Conservation (phyloP, 2,888 invertebrate species). For the Polydrusus cervinus region DNA sequence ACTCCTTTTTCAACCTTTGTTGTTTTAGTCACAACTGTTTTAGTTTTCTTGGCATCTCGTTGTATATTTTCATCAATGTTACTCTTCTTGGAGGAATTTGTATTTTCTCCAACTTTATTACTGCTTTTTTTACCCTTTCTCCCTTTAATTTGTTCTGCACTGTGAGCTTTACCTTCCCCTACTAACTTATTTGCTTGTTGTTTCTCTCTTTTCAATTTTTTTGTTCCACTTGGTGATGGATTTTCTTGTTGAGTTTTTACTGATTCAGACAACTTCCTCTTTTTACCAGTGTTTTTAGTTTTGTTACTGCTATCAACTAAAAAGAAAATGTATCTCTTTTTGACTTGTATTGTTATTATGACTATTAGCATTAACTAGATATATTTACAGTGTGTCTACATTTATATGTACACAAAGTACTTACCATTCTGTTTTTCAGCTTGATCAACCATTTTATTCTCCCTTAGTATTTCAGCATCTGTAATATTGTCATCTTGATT, state of each 20-base stretch:
- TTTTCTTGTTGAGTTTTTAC: background rate
- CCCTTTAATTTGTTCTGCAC: background rate
- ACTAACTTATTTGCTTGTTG: background rate
- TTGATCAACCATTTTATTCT: conserved; percentile 17
- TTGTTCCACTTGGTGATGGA: background rate
- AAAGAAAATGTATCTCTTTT: background rate
- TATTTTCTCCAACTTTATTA: background rate
- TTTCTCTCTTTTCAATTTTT: background rate
- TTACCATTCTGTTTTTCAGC: conserved; percentile 12
- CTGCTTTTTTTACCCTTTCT: background rate
- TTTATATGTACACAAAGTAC: background rate
- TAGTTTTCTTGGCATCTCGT: background rate
- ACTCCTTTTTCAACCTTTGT: background rate
- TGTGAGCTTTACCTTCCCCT: background rate
- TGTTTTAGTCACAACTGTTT: background rate
- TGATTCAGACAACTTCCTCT: conserved; percentile 8
- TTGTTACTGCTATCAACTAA: background rate
- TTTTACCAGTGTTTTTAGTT: conserved; percentile 5
- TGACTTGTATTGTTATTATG: too few species aligned
- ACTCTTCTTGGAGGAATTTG: background rate
- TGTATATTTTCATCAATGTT: background rate
- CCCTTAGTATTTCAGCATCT: conserved; percentile 20
- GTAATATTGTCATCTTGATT: conserved; percentile 21
- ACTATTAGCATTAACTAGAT: too few species aligned
- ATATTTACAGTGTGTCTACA: too few species aligned